phyloP scores from a whole-genome alignment of 2,888 invertebrate species.

The Athripsodes cinereus region DNA sequence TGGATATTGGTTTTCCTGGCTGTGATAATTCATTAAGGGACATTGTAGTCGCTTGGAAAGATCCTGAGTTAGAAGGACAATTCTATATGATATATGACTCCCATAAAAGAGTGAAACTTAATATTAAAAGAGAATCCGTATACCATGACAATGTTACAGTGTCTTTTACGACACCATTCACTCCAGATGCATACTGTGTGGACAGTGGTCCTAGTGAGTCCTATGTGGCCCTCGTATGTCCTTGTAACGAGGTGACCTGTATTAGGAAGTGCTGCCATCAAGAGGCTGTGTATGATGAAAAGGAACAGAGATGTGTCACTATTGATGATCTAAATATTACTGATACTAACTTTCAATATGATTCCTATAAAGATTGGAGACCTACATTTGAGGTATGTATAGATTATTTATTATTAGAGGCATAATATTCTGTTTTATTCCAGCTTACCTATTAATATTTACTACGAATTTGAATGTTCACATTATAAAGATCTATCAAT shows the following conservation, averaged over 20 bases:
- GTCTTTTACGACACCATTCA: constrained; percentile 18
- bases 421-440: no score
- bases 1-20: constrained; percentile 21
- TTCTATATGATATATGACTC: constrained; percentile 23
- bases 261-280: constrained; percentile 25
- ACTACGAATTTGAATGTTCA: no score
- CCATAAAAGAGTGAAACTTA: constrained; percentile 15
- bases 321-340: constrained; percentile 16
- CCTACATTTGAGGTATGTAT: constrained; percentile 21
- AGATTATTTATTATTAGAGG: no score
- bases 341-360: constrained; percentile 5
- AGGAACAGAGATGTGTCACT: constrained; percentile 11
- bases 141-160: constrained; percentile 18
- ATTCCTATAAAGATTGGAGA: constrained; percentile 22
- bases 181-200: constrained; percentile 23
- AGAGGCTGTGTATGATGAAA: constrained; percentile 21
- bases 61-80: constrained; percentile 15
- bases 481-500: no score
- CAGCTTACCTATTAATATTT: no score
- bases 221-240: constrained; percentile 20
- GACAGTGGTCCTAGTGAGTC: constrained; percentile 18
- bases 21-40: constrained; percentile 21
- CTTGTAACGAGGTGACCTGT: constrained; percentile 21
- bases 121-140: constrained; percentile 19
- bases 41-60: constrained; percentile 15